Evolutionary conservation across 2,113 vertebrate genomes (phyloP).

Genomic region (Erpornis zantholeuca): DNA sequence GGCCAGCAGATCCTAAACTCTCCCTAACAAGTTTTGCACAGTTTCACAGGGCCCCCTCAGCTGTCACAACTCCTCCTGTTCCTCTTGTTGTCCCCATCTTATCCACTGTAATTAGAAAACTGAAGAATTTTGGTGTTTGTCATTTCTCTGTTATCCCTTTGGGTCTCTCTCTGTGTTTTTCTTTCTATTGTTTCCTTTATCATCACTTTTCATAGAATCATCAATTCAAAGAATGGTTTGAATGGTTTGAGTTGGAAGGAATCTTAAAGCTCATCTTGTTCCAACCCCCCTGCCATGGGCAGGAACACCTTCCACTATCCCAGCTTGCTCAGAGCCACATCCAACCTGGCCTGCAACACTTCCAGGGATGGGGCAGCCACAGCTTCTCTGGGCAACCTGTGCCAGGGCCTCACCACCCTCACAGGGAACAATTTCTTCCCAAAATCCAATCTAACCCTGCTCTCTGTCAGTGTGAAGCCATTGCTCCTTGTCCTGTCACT

Average conservation of each 20-base stretch:
- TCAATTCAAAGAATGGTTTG: neutral
- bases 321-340: neutral
- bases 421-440: neutral
- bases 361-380: neutral
- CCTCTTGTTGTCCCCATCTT: neutral
- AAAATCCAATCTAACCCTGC: rapidly evolving
- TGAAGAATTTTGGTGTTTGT: neutral
- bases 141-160: neutral
- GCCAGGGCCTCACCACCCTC: neutral
- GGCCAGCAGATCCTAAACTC: neutral
- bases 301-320: neutral
- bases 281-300: rapidly evolving
- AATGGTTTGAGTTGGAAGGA: neutral
- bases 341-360: rapidly evolving
- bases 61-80: neutral
- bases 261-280: rapidly evolving
- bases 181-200: neutral
- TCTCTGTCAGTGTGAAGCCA: neutral
- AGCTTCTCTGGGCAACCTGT: neutral
- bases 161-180: neutral
- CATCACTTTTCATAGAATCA: neutral
- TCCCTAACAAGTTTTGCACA: neutral
- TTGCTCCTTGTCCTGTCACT: neutral
- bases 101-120: neutral
- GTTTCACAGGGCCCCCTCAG: neutral